phyloP scores from a whole-genome alignment of 2,888 invertebrate genomes.

The Acanthacorydalis orientalis region DNA sequence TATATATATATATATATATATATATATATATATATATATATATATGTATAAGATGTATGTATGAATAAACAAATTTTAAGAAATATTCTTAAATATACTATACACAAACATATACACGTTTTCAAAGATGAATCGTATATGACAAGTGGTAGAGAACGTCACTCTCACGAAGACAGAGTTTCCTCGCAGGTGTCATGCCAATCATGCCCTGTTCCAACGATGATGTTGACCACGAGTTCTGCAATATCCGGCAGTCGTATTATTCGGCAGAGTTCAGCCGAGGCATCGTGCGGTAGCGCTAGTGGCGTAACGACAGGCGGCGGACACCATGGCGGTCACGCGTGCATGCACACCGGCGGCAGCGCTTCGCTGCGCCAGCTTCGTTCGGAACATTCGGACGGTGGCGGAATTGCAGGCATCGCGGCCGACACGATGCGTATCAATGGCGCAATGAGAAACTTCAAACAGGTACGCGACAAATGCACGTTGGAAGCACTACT shows the following conservation, averaged over 20 bases:
- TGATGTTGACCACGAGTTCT: slow-evolving; percentile 53
- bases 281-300: slow-evolving; percentile 48
- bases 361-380: slow-evolving; percentile 78
- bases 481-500: too few species aligned
- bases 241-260: slow-evolving; percentile 51
- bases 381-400: slow-evolving; percentile 41
- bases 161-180: too few species aligned
- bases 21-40: too few species aligned
- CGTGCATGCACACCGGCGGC: slow-evolving; percentile 27
- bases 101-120: too few species aligned
- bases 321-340: slow-evolving; percentile 39
- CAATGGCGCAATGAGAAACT: slow-evolving; percentile 91
- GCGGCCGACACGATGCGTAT: slow-evolving; percentile 90
- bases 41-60: too few species aligned
- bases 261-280: slow-evolving; percentile 77
- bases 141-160: neutral
- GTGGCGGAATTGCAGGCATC: slow-evolving; percentile 81
- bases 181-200: slow-evolving; percentile 29
- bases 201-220: slow-evolving; percentile 51
- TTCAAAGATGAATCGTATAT: too few species aligned
- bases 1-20: too few species aligned
- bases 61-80: too few species aligned
- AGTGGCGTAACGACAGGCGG: slow-evolving; percentile 14
- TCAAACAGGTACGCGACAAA: slow-evolving; percentile 61
- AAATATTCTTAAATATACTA: too few species aligned